Evolutionary conservation across 2,797 vertebrate genomes (phyloP).

Genomic region (Urocyon cinereoargenteus): DNA sequence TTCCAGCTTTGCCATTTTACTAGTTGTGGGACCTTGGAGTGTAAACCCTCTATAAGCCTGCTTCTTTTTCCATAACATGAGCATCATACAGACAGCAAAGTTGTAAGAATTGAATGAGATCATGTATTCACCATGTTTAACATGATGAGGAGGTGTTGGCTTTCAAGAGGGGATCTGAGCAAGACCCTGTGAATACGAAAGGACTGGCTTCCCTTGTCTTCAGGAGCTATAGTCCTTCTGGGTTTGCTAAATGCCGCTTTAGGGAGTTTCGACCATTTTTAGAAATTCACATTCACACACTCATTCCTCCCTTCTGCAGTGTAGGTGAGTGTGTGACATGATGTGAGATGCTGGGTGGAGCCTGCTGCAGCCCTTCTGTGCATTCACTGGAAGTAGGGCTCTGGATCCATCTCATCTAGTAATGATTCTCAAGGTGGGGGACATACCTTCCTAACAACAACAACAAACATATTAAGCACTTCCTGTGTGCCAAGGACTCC

Average conservation of each 20-base stretch:
- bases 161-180: neutral
- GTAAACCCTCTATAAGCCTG: neutral
- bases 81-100: neutral
- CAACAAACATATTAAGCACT: neutral
- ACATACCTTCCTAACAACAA: neutral
- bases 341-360: neutral
- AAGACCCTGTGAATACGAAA: neutral
- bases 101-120: neutral
- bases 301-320: neutral
- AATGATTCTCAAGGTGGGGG: constrained; percentile 1
- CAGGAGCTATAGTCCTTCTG: neutral
- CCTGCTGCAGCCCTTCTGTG: neutral
- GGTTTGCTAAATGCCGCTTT: neutral
- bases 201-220: constrained; percentile 36
- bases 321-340: neutral
- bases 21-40: neutral
- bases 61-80: constrained; percentile 31
- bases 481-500: neutral
- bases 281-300: neutral
- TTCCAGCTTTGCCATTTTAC: constrained; percentile 22
- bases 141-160: neutral
- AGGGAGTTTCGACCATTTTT: neutral
- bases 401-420: neutral
- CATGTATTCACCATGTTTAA: neutral
- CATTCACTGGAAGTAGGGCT: neutral